These are phyloP conservation scores for Cuculus canorus DNA, from an alignment of 2,797 vertebrate species.

Conservation along the genomic window DNA sequence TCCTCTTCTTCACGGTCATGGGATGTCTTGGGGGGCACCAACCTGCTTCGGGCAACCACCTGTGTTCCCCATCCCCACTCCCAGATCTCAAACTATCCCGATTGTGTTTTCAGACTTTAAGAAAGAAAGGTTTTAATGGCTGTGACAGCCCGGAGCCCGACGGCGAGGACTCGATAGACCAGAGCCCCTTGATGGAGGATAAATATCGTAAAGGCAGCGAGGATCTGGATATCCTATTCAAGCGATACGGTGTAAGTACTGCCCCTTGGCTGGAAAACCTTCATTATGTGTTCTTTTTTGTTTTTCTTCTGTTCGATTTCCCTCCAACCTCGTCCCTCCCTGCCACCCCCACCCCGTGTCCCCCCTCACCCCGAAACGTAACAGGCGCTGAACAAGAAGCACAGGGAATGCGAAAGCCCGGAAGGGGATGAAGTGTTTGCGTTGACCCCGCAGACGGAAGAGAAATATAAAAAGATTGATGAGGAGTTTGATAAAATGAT, in stretches of 20 bases:
- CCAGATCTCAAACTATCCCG: conserved; percentile 49
- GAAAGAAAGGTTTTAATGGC: conserved; percentile 99
- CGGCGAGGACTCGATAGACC: conserved; percentile 96
- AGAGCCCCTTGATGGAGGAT: conserved; percentile 96
- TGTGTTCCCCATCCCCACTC: neutral
- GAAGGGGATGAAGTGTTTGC: conserved; percentile 96
- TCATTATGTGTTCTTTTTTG: conserved; percentile 58
- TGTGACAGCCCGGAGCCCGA: conserved; percentile 99
- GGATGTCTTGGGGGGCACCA: neutral
- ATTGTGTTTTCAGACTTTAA: conserved; percentile 89
- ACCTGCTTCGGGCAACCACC: neutral
- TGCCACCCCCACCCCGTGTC: neutral
- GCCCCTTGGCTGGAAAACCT: conserved; percentile 7
- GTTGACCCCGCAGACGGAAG: conserved; percentile 97
- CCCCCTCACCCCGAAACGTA: conserved; percentile 26
- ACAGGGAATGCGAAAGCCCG: conserved; percentile 97
- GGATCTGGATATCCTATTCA: conserved; percentile 97
- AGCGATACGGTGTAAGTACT: conserved; percentile 96
- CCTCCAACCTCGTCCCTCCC: neutral
- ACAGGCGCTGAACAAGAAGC: conserved; percentile 99
- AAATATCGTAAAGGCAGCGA: conserved; percentile 94
- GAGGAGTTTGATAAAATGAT: conserved; percentile 99
- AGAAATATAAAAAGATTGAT: conserved; percentile 99
- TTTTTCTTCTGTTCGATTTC: conserved; percentile 59
- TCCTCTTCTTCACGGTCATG: rapidly evolving